Base-by-base conservation (phyloP, 2,113 vertebrate species). In the Ivindomyrus marchei region DNA sequence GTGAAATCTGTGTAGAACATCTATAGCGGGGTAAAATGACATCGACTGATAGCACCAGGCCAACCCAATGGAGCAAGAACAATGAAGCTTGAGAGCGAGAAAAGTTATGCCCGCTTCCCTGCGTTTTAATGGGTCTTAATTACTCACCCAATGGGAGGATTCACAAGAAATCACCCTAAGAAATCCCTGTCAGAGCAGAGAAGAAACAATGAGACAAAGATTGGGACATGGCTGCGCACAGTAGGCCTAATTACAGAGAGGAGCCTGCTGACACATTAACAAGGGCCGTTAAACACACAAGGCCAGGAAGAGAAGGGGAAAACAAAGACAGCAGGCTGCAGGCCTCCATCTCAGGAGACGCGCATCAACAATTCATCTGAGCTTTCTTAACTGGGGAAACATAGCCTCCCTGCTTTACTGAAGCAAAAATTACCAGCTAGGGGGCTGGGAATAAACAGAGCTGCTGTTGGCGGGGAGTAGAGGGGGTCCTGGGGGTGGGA, bases 101-200 rank as follows among this genome's bases (percentile, higher is more conserved):
- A 80, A 89, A 89, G 88, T 89, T 89, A 70, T 86, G 89, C 39
- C 84, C 52, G 89, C 87, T 89, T 95, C 94, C 94, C 93, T 92
- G 94, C 94, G 90, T 95, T 93, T 94, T 92, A 95, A 96, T 95
- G 95, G 95, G 93, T 90, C 84, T 91, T 96, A 95, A 96, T 96
- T 94, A 95, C 92, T 93, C 80, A 92, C 93, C 95, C 91, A 93
- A 77, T 66, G 94, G 95, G 94, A 95, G 92, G 91, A 89, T 66
- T 93, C 94, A 94, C 94, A 93, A 93, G 92, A 93, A 93, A 93
- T 93, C 93, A 94, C 92, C 80, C 62, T 58, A 92, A 92, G 91
- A 94, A 91, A 93, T 92, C 90, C 94, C 94, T 95, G 93, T 92
- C 90, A 90, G 89, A 88, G 93, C 93, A 92, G 89, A 85, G 91